Evolutionary conservation across 2,113 vertebrate genomes (phyloP).

Genomic region (Carassius gibelio): DNA sequence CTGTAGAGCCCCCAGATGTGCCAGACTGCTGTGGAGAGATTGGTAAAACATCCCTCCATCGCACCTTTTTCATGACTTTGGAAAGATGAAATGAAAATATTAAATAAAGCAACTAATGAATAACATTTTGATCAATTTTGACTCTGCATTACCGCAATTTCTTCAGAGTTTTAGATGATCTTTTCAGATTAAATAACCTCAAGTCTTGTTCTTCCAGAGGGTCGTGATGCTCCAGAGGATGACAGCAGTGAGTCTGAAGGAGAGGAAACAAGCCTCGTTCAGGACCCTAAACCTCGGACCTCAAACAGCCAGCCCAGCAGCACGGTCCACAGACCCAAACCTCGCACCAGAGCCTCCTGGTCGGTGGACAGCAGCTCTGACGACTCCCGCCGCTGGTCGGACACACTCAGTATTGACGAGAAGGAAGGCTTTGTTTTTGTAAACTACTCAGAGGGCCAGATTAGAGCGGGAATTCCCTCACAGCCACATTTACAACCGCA

Average conservation of each 20-base stretch:
- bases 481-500: conserved; percentile 61
- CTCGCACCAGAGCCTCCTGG: conserved; percentile 73
- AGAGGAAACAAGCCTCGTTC: conserved; percentile 82
- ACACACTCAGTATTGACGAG: conserved; percentile 94
- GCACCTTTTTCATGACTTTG: neutral
- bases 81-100: neutral
- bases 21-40: conserved; percentile 91
- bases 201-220: conserved; percentile 69
- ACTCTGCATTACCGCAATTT: neutral
- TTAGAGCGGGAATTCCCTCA: conserved; percentile 70
- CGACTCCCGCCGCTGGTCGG: conserved; percentile 93
- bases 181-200: neutral
- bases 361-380: conserved; percentile 88
- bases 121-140: neutral
- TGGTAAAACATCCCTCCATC: conserved; percentile 71
- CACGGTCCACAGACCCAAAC: conserved; percentile 79
- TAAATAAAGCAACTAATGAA: neutral
- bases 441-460: conserved; percentile 93
- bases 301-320: conserved; percentile 79
- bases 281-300: conserved; percentile 76
- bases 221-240: conserved; percentile 85
- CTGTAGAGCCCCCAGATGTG: conserved; percentile 83
- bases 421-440: conserved; percentile 98
- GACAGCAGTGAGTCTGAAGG: conserved; percentile 96
- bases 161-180: neutral